These are phyloP conservation scores for Lepidocyrtinus sp. DNA, from an alignment of 2,888 invertebrate genomes.

Conservation along the genomic window DNA sequence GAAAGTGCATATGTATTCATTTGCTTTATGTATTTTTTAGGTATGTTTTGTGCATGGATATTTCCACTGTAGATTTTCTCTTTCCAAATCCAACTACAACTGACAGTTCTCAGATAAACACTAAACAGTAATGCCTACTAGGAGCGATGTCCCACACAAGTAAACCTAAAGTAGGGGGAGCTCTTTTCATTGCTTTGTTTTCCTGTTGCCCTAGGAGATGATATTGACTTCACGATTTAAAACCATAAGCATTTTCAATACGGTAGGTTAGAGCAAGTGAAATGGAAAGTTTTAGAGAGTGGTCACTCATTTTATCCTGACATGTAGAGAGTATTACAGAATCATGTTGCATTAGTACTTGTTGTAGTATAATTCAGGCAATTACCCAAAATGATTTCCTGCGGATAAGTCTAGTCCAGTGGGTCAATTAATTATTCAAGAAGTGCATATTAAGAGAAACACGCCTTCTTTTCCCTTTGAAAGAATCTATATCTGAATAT, in stretches of 20 bases:
- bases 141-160: neutral
- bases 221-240: conserved; percentile 49
- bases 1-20: neutral
- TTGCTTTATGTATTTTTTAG: neutral
- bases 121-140: neutral
- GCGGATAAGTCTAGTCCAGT: too few relatives aligned
- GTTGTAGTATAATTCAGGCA: too few relatives aligned
- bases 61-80: conserved; percentile 35
- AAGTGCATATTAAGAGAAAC: too few relatives aligned
- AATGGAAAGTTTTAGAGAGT: conserved; percentile 8
- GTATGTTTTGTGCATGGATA: neutral
- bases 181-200: conserved; percentile 51
- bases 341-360: too few relatives aligned
- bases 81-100: conserved; percentile 18
- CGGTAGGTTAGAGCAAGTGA: too few relatives aligned
- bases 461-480: too few relatives aligned
- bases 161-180: neutral
- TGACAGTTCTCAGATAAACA: conserved; percentile 43
- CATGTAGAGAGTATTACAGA: too few relatives aligned
- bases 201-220: conserved; percentile 57
- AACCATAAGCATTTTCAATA: too few relatives aligned
- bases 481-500: too few relatives aligned
- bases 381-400: too few relatives aligned
- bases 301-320: neutral
- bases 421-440: too few relatives aligned